Conservation (phyloP, 2,797 vertebrate species). For the Onychomys leucogaster region DNA sequence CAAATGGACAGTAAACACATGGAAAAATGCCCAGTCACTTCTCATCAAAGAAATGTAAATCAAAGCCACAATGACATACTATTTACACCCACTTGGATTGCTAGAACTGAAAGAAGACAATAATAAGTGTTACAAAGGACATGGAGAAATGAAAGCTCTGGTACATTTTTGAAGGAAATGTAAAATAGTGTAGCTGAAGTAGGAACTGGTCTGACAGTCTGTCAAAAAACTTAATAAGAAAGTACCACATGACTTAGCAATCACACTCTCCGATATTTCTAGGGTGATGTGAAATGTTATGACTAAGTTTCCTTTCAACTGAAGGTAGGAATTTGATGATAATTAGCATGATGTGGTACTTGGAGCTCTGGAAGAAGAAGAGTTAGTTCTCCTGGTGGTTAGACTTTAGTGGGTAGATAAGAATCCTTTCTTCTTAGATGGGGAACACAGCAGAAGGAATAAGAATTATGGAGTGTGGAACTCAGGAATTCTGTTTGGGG, state of each 20-base stretch:
- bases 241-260: background rate
- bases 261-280: background rate
- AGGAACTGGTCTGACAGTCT: background rate
- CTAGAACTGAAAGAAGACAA: background rate
- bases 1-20: background rate
- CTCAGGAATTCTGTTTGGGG: background rate
- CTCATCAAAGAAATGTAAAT: background rate
- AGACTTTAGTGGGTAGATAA: background rate
- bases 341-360: background rate
- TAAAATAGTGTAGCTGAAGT: background rate
- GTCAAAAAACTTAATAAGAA: background rate
- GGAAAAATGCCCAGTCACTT: background rate
- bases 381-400: background rate
- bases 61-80: background rate
- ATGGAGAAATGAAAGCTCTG: background rate
- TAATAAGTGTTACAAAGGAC: background rate
- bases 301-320: slow-evolving; percentile 41
- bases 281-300: background rate
- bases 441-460: background rate
- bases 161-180: background rate
- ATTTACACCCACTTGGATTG: background rate
- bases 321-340: background rate
- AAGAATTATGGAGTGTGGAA: background rate
- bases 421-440: background rate
- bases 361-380: background rate